Evolutionary conservation across 2,113 vertebrate species (phyloP).

Genomic region (Pseudopodoces humilis): DNA sequence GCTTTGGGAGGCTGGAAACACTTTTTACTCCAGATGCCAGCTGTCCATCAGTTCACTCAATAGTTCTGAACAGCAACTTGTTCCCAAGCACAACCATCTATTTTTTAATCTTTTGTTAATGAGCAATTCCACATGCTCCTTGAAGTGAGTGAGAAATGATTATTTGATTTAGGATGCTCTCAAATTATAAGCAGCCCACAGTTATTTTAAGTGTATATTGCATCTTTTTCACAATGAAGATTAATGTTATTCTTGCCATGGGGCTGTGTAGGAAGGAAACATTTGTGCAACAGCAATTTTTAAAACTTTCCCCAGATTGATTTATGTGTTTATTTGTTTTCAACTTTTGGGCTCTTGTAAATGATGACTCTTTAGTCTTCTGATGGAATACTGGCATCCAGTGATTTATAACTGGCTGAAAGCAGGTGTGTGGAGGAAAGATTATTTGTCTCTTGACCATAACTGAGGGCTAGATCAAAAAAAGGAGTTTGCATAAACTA

Average conservation of each 20-base stretch:
- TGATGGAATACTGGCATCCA: not conserved
- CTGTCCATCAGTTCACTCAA: not conserved
- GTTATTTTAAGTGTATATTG: not conserved
- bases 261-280: not conserved
- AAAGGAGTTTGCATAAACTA: not conserved
- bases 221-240: conserved; percentile 9
- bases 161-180: not conserved
- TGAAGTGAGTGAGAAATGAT: not conserved
- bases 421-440: not conserved
- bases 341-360: not conserved
- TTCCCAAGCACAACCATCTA: not conserved
- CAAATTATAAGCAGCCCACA: not conserved
- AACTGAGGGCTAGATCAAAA: not conserved
- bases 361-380: conserved; percentile 10
- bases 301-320: not conserved
- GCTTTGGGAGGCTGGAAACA: not conserved
- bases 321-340: conserved; percentile 22
- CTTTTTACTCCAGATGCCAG: not conserved
- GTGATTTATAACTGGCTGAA: conserved; percentile 23
- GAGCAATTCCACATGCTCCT: not conserved
- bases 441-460: not conserved
- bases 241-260: not conserved
- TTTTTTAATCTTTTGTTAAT: not conserved
- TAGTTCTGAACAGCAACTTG: accelerated
- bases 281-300: not conserved